A percentile compares a stretch with the other conserved stretches of the same genome.
Conservation (phyloP, 2,888 invertebrate species). For the Archips xylosteana region DNA sequence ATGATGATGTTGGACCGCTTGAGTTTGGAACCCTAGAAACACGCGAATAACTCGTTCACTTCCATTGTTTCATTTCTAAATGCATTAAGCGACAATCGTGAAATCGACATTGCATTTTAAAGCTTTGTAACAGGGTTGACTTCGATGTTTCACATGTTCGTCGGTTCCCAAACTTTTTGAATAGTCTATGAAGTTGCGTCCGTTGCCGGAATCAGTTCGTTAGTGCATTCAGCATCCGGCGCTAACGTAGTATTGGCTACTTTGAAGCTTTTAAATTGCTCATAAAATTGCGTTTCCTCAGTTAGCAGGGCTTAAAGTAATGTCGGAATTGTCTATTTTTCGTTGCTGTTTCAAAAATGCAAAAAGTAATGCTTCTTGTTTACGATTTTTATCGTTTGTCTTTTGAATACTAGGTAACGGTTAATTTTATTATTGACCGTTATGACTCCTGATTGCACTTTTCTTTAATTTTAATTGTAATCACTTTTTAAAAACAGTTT, state of each 20-base stretch:
- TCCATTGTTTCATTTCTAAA: slow-evolving; percentile 3
- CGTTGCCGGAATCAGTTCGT: slow-evolving; percentile 51
- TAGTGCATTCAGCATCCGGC: slow-evolving; percentile 43
- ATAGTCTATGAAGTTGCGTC: slow-evolving; percentile 48
- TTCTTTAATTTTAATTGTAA: too few relatives aligned
- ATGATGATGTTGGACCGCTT: neutral
- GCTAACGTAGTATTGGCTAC: slow-evolving; percentile 27
- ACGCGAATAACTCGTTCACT: neutral
- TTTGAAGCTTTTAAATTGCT: slow-evolving; percentile 15
- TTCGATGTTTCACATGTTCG: neutral
- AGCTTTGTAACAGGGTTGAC: neutral
- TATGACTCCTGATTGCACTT: too few relatives aligned
- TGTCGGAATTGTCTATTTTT: neutral
- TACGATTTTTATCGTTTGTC: neutral
- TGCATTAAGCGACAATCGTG: neutral
- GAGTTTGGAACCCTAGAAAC: neutral
- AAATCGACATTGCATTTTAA: slow-evolving; percentile 11
- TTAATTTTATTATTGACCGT: too few relatives aligned
- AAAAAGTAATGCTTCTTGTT: neutral
- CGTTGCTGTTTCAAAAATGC: neutral
- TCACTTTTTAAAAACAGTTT: too few relatives aligned
- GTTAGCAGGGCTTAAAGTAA: neutral
- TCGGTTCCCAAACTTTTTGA: slow-evolving; percentile 48
- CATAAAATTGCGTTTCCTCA: slow-evolving; percentile 17
- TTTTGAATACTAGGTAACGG: neutral